Evolutionary conservation across 2,888 invertebrate genomes (phyloP).

Genomic region (Dorcus parallelipipedus): DNA sequence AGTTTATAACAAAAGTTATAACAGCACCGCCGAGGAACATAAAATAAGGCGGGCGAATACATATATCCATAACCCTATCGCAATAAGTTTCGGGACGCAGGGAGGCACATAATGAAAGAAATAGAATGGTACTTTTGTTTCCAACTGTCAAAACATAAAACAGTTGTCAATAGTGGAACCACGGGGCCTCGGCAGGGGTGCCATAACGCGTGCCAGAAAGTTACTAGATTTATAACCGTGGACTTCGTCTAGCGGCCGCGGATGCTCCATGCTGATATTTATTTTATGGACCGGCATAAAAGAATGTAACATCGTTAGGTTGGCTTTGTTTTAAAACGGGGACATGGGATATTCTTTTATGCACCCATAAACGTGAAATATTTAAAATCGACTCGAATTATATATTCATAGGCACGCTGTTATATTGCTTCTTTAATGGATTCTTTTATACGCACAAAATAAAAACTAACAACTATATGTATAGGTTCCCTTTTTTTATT

Average conservation of each 20-base stretch:
- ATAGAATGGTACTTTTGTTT: slow-evolving; percentile 35
- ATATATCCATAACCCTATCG: slow-evolving; percentile 31
- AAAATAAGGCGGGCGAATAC: slow-evolving; percentile 24
- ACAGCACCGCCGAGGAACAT: slow-evolving; percentile 30
- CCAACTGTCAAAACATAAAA: slow-evolving; percentile 41
- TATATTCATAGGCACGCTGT: neutral
- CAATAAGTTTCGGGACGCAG: slow-evolving; percentile 26
- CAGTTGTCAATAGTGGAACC: slow-evolving; percentile 37
- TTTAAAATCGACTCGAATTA: neutral
- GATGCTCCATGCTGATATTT: slow-evolving; percentile 31
- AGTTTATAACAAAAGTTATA: slow-evolving; percentile 28
- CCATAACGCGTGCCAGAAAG: slow-evolving; percentile 38
- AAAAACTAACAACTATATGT: too few relatives aligned
- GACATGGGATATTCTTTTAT: neutral
- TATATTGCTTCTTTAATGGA: neutral
- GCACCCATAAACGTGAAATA: neutral
- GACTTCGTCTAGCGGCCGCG: slow-evolving; percentile 19
- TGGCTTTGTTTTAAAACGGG: neutral
- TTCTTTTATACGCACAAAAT: too few relatives aligned
- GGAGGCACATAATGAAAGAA: slow-evolving; percentile 19
- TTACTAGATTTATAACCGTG: slow-evolving; percentile 32
- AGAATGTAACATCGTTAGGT: neutral
- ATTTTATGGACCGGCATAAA: slow-evolving; percentile 24
- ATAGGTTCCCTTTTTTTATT: too few relatives aligned
- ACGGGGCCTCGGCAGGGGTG: slow-evolving; percentile 31